phyloP scores from a whole-genome alignment of 2,113 vertebrate species.

The Isurus oxyrinchus region DNA sequence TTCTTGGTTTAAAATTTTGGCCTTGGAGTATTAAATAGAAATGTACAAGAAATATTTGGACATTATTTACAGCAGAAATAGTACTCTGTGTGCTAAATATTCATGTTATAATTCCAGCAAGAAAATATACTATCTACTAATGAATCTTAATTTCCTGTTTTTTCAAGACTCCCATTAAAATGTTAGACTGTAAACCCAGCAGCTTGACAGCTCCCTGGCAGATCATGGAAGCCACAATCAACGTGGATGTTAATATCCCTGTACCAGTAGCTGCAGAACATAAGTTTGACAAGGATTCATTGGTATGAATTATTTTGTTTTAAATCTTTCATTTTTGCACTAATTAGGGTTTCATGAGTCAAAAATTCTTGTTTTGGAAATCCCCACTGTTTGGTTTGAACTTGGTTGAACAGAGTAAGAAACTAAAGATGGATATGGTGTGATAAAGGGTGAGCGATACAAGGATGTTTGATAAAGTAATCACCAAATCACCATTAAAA shows the following conservation, averaged over 20 bases:
- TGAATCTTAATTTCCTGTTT: neutral
- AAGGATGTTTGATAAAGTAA: neutral
- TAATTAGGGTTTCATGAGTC: neutral
- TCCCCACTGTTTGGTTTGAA: neutral
- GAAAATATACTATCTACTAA: neutral
- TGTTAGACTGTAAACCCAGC: neutral
- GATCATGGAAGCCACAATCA: neutral
- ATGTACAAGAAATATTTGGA: neutral
- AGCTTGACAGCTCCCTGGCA: neutral
- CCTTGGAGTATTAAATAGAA: neutral
- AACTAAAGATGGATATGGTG: neutral
- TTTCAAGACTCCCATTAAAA: conserved; percentile 13
- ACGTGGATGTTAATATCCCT: neutral
- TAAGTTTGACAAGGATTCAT: conserved; percentile 6
- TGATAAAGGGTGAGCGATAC: neutral
- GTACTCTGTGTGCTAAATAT: neutral
- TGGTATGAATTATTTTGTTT: conserved; percentile 7
- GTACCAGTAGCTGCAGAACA: neutral
- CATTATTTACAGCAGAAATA: neutral
- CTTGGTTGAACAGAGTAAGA: neutral
- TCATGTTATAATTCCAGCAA: neutral
- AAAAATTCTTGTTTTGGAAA: neutral
- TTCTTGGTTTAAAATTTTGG: neutral
- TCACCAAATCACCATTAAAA: neutral
- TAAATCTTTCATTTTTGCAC: neutral